Conservation (phyloP, 2,113 vertebrate species). For the Petromus typicus region DNA sequence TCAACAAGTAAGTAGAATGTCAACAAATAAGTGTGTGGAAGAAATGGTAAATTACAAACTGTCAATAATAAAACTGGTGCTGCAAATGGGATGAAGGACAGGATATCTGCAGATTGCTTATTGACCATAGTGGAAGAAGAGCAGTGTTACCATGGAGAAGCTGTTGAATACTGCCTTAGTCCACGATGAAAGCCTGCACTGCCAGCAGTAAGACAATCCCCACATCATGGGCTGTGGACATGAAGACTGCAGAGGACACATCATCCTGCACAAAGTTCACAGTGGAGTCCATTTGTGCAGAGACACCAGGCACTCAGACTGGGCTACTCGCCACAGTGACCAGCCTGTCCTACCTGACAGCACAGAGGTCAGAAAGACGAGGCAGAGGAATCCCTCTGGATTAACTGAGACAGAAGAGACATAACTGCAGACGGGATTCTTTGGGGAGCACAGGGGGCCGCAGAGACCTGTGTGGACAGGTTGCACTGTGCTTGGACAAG, state of each 20-base stretch:
- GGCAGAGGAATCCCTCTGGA: background rate
- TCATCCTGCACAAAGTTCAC: background rate
- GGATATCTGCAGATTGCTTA: background rate
- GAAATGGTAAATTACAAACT: background rate
- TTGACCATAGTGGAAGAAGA: background rate
- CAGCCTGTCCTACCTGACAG: background rate
- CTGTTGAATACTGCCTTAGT: background rate
- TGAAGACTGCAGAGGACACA: background rate
- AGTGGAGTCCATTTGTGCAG: background rate
- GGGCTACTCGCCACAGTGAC: background rate
- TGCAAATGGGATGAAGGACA: background rate
- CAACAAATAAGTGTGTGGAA: conserved; percentile 1
- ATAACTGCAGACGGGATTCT: background rate
- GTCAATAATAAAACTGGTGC: background rate
- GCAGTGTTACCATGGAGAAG: background rate
- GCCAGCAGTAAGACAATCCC: background rate
- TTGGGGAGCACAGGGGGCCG: background rate
- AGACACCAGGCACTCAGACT: background rate
- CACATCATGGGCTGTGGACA: background rate
- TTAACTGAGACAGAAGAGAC: background rate
- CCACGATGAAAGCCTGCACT: background rate
- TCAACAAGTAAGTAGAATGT: background rate
- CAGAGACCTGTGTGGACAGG: background rate
- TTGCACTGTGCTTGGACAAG: background rate
- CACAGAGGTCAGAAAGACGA: background rate